These are phyloP conservation scores for Diprion similis DNA, from an alignment of 1,140 invertebrate genomes.

Conservation along the genomic window DNA sequence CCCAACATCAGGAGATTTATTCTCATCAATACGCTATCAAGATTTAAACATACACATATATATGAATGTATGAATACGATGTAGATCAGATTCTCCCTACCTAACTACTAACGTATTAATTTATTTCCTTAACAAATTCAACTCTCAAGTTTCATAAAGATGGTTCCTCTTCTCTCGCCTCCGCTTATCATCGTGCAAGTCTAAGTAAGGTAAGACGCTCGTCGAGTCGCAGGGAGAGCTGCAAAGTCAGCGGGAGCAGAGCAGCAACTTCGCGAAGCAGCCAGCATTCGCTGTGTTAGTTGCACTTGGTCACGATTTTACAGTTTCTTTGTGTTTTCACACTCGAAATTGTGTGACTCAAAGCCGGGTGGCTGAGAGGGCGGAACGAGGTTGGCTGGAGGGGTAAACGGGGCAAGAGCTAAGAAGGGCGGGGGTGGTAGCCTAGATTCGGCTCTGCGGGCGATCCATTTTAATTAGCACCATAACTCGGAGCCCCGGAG, in stretches of 20 bases:
- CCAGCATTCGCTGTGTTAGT: slow-evolving; percentile 7
- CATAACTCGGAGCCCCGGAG: neutral
- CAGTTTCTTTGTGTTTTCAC: slow-evolving; percentile 42
- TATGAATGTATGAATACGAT: no score
- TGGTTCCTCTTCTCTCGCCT: no score
- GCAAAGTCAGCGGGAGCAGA: neutral
- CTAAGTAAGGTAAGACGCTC: neutral
- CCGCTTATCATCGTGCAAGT: no score
- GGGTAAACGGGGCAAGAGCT: slow-evolving; percentile 14
- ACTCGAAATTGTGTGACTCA: slow-evolving; percentile 11
- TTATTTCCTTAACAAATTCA: no score
- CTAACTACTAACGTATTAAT: no score
- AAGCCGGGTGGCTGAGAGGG: slow-evolving; percentile 21
- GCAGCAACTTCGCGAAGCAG: neutral
- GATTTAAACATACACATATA: no score
- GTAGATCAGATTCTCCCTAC: no score
- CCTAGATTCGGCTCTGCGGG: slow-evolving; percentile 47
- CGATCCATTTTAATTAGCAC: slow-evolving; percentile 51
- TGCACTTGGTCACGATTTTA: slow-evolving; percentile 55
- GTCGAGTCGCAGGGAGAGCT: neutral
- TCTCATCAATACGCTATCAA: no score
- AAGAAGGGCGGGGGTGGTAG: slow-evolving; percentile 37
- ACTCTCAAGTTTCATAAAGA: no score
- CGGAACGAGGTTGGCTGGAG: slow-evolving; percentile 15
- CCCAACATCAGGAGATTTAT: no score